These are phyloP conservation scores for Eulemur albifrons DNA, from an alignment of 2,797 vertebrate species.

Conservation along the genomic window DNA sequence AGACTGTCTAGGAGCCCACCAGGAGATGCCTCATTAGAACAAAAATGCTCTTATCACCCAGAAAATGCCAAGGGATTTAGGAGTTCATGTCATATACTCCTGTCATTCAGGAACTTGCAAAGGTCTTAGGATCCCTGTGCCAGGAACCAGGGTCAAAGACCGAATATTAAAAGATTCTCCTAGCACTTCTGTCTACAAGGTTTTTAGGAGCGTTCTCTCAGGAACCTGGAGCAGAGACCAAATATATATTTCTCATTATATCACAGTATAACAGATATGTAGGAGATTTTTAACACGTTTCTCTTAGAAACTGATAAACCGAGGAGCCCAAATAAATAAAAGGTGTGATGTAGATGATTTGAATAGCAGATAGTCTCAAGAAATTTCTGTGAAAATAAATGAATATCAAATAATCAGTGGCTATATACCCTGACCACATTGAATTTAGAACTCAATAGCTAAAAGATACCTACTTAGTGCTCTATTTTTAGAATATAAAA, in stretches of 20 bases:
- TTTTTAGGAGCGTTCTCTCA: background rate
- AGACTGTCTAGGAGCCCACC: background rate
- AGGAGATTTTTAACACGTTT: background rate
- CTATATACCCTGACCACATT: background rate
- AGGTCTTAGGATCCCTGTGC: background rate
- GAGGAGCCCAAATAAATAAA: background rate
- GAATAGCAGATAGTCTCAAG: background rate
- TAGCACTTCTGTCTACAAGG: background rate
- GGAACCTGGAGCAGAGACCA: background rate
- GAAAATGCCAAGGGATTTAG: background rate
- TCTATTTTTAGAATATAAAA: background rate
- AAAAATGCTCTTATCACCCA: background rate
- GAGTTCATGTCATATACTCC: background rate
- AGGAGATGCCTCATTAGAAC: background rate
- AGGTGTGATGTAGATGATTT: background rate
- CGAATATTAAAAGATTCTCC: background rate
- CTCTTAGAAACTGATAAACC: background rate
- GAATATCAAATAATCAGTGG: background rate
- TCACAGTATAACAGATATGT: background rate
- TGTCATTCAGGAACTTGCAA: background rate
- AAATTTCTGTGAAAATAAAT: background rate
- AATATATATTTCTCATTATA: background rate
- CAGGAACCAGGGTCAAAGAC: background rate
- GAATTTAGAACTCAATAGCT: background rate
- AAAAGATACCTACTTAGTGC: background rate